phyloP scores from a whole-genome alignment of 2,888 invertebrate genomes.

The Mallateleia sp. region DNA sequence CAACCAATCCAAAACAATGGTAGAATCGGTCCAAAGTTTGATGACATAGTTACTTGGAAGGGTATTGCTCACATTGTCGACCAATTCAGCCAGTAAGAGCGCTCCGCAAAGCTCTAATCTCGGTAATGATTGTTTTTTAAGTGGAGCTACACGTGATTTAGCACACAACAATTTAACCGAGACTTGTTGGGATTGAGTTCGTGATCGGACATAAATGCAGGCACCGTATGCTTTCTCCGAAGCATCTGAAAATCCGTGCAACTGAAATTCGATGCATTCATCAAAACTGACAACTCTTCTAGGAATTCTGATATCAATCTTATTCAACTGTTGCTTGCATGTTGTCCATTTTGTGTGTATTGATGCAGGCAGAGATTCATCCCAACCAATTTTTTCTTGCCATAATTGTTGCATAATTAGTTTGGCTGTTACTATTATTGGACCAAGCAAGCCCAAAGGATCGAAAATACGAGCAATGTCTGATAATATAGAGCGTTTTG shows the following conservation, averaged over 20 bases:
- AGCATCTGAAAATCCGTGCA: constrained; percentile 58
- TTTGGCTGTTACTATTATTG: constrained; percentile 77
- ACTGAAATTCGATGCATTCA: neutral
- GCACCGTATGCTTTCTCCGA: constrained; percentile 49
- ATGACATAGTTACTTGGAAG: neutral
- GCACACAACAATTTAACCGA: constrained; percentile 29
- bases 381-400: constrained; percentile 21
- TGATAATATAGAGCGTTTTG: constrained; percentile 60
- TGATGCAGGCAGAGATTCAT: constrained; percentile 29
- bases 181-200: neutral
- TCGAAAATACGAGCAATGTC: constrained; percentile 11
- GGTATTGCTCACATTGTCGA: neutral
- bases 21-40: neutral
- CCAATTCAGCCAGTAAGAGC: constrained; percentile 3
- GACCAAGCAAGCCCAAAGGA: constrained; percentile 75
- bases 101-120: constrained; percentile 40
- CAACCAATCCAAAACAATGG: constrained; percentile 7
- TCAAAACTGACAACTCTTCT: neutral
- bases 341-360: constrained; percentile 54
- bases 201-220: constrained; percentile 31
- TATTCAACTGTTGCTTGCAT: constrained; percentile 40
- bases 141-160: constrained; percentile 46
- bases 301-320: constrained; percentile 65
- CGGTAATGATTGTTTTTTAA: constrained; percentile 18
- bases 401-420: constrained; percentile 61